These are phyloP conservation scores for Cryptotermes secundus DNA, from an alignment of 1,140 invertebrate genomes.

Conservation along the genomic window DNA sequence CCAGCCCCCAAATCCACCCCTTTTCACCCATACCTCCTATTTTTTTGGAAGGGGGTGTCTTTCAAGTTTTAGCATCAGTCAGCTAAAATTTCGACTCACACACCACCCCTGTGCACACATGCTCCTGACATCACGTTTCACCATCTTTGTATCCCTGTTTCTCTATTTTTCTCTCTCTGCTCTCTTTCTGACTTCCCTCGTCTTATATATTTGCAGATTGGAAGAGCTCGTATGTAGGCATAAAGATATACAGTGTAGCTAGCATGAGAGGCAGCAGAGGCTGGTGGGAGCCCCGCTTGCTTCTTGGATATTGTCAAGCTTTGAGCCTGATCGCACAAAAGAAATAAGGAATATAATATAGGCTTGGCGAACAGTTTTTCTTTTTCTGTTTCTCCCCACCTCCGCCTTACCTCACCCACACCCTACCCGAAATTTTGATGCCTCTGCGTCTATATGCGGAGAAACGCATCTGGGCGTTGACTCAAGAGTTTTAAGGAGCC, in stretches of 20 bases:
- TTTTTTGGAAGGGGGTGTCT: slow-evolving; percentile 17
- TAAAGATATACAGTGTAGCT: slow-evolving; percentile 11
- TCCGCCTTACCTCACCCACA: neutral
- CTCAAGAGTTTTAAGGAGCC: neutral
- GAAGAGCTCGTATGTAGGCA: slow-evolving; percentile 11
- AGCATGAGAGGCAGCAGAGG: neutral
- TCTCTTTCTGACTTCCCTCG: neutral
- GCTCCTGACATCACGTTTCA: slow-evolving; percentile 24
- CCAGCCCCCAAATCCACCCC: neutral
- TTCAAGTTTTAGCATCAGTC: slow-evolving; percentile 31
- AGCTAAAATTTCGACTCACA: slow-evolving; percentile 27
- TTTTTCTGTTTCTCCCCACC: neutral
- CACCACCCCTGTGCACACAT: neutral
- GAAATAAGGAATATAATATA: slow-evolving; percentile 19
- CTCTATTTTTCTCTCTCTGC: slow-evolving; percentile 8
- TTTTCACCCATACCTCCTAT: slow-evolving; percentile 20
- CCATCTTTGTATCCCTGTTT: slow-evolving; percentile 28
- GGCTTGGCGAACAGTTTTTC: neutral
- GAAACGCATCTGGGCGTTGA: neutral
- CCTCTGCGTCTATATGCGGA: slow-evolving; percentile 14
- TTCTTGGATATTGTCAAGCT: slow-evolving; percentile 11
- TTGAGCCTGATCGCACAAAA: slow-evolving; percentile 15
- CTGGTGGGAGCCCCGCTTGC: neutral
- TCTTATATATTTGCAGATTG: slow-evolving; percentile 20
- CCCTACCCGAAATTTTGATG: neutral